Percentiles rank a stretch among this genome's conserved stretches.
phyloP scores from a whole-genome alignment of 1,140 invertebrate genomes.

The Homarus americanus region DNA sequence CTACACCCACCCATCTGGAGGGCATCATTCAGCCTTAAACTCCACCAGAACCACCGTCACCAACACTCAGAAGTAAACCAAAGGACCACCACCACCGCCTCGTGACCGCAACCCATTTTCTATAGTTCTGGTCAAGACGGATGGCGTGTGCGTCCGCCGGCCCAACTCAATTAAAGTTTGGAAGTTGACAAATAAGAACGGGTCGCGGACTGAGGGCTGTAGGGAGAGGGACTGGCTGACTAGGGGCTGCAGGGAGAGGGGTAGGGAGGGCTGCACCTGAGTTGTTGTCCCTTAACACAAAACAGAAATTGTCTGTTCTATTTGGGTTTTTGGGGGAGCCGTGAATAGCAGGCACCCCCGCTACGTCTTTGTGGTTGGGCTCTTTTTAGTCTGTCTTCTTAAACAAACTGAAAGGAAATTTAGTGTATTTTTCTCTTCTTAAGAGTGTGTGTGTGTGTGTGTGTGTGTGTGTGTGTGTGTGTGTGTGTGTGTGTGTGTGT shows the following conservation, averaged over 20 bases:
- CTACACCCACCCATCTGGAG: too few relatives aligned
- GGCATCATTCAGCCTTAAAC: not conserved
- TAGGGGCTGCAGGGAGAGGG: not conserved
- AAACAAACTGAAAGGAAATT: not conserved
- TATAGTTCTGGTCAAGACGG: not conserved
- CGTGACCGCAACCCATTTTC: not conserved
- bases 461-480: not conserved
- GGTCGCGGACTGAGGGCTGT: not conserved
- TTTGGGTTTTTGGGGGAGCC: not conserved
- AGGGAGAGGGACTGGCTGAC: not conserved
- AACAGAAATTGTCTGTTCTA: not conserved
- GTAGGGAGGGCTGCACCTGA: not conserved
- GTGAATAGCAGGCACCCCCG: not conserved
- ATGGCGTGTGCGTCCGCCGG: not conserved
- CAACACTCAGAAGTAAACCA: not conserved
- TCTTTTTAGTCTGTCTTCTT: not conserved
- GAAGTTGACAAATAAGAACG: slow-evolving; percentile 8
- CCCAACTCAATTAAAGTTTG: not conserved
- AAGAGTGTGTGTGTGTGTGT: not conserved
- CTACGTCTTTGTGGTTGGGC: not conserved
- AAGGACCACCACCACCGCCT: not conserved
- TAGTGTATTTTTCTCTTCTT: not conserved
- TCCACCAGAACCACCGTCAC: not conserved
- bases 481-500: not conserved
- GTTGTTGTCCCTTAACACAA: not conserved